phyloP scores from a whole-genome alignment of 2,113 vertebrate species.

The Cheirogaleus medius region DNA sequence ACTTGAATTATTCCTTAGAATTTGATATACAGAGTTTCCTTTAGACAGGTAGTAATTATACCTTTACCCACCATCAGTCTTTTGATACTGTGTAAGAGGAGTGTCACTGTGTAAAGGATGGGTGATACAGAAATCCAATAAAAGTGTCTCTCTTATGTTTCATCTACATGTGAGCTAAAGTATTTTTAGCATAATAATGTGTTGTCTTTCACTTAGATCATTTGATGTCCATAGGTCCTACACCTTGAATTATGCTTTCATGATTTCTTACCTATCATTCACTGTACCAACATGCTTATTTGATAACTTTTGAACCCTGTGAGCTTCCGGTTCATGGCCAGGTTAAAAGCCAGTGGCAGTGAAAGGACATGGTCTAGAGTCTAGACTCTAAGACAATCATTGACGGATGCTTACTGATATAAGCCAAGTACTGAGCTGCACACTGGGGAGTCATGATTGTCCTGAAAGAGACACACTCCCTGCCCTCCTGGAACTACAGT shows the following conservation, averaged over 20 bases:
- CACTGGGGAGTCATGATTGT: not conserved
- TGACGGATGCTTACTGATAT: not conserved
- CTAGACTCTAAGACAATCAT: not conserved
- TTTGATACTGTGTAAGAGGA: not conserved
- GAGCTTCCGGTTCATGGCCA: not conserved
- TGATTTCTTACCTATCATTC: not conserved
- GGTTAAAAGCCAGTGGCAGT: not conserved
- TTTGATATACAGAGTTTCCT: not conserved
- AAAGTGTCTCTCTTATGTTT: not conserved
- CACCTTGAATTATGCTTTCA: not conserved
- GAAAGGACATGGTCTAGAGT: not conserved
- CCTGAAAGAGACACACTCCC: not conserved
- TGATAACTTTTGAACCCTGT: not conserved
- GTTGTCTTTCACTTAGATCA: not conserved
- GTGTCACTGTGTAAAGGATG: not conserved
- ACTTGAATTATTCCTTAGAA: not conserved
- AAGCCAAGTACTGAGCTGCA: not conserved
- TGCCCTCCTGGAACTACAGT: not conserved
- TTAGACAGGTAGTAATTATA: not conserved
- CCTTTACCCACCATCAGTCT: not conserved
- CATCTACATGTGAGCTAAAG: not conserved
- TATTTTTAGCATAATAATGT: not conserved
- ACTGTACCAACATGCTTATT: not conserved
- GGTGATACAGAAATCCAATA: not conserved
- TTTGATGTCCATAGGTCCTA: not conserved